Evolutionary conservation across 2,113 vertebrate species (phyloP).

Genomic region (Hiodon alosoides): DNA sequence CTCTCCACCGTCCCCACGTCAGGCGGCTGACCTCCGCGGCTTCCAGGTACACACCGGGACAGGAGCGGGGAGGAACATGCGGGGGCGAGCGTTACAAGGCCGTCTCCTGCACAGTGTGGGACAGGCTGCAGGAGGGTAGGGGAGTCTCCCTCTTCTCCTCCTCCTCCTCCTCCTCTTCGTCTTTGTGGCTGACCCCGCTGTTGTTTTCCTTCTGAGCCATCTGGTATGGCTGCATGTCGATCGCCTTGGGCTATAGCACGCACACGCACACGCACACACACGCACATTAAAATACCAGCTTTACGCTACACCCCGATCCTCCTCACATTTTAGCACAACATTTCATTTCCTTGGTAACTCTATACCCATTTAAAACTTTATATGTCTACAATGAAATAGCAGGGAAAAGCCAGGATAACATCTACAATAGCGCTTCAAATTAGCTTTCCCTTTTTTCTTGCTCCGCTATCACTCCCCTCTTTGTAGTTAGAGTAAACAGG

Average conservation of each 20-base stretch:
- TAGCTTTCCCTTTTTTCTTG: too few species aligned
- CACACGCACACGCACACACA: background rate
- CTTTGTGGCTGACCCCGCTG: background rate
- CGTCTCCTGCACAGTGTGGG: constrained; percentile 19
- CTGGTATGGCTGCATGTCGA: constrained; percentile 4
- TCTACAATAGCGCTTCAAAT: too few species aligned
- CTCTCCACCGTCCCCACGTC: too few species aligned
- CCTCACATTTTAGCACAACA: too few species aligned
- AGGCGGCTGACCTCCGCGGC: background rate
- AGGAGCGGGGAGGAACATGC: background rate
- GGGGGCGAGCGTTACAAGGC: constrained; percentile 9
- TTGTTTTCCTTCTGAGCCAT: constrained; percentile 21
- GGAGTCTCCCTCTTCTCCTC: background rate
- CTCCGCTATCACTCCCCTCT: too few species aligned
- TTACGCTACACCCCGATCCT: too few species aligned
- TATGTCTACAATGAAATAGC: too few species aligned
- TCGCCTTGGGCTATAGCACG: constrained; percentile 3
- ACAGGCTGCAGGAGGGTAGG: background rate
- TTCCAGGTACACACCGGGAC: background rate
- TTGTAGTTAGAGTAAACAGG: too few species aligned
- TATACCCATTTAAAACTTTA: too few species aligned
- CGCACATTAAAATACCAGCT: background rate
- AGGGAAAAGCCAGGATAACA: too few species aligned
- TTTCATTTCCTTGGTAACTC: too few species aligned
- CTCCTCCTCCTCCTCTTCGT: constrained; percentile 6